phyloP scores from a whole-genome alignment of 1,140 invertebrate species.

The Drosophila arawakana region DNA sequence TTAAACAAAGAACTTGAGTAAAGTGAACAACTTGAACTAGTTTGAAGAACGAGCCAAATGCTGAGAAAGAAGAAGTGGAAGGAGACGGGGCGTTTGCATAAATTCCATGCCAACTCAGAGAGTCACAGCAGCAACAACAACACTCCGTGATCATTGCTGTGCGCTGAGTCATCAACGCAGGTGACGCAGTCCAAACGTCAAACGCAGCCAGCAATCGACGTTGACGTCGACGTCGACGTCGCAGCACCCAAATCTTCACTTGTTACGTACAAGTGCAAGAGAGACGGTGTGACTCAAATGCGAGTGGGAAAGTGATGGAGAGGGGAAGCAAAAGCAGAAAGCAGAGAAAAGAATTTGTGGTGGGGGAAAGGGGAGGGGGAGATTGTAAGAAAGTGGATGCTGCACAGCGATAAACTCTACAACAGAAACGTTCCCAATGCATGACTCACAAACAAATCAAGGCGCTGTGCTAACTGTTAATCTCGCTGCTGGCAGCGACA shows the following conservation, averaged over 20 bases:
- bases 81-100: slow-evolving; percentile 12
- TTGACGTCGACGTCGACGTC: slow-evolving; percentile 5
- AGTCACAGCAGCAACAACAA: slow-evolving; percentile 17
- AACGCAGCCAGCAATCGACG: background rate
- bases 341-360: too few relatives aligned
- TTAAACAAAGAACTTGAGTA: background rate
- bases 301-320: background rate
- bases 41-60: background rate
- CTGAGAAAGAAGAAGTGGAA: background rate
- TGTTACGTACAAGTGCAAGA: background rate
- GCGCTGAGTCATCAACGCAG: slow-evolving; percentile 43
- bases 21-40: slow-evolving; percentile 3
- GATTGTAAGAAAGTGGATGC: slow-evolving; percentile 16
- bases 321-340: background rate
- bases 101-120: slow-evolving; percentile 38
- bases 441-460: slow-evolving; percentile 24
- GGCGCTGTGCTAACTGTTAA: slow-evolving; percentile 32
- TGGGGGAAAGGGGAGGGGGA: background rate
- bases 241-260: slow-evolving; percentile 10
- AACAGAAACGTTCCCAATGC: slow-evolving; percentile 44
- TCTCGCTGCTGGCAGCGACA: background rate
- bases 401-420: slow-evolving; percentile 1
- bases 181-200: slow-evolving; percentile 34
- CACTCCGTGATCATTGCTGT: slow-evolving; percentile 23
- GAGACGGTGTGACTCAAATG: background rate